A percentile compares a stretch with the other conserved stretches of the same genome.
Conservation (phyloP, 2,113 vertebrate genomes). For the Varanus salvator region DNA sequence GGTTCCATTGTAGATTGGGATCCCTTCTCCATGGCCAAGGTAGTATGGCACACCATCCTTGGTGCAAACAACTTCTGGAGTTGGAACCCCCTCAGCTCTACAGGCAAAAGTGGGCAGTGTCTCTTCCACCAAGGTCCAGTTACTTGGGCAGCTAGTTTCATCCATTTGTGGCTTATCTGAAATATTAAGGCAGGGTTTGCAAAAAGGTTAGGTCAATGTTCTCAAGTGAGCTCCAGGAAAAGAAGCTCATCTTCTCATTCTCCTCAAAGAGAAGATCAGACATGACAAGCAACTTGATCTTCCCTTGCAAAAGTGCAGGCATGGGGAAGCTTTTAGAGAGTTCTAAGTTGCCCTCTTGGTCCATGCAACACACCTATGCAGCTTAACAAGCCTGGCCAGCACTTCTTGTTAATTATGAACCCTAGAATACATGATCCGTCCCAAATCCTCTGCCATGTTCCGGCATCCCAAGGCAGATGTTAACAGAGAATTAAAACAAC, state of each 20-base stretch:
- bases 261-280: background rate
- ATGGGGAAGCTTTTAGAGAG: background rate
- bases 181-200: background rate
- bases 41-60: constrained; percentile 31
- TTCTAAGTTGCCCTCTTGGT: no score
- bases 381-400: no score
- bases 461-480: no score
- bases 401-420: background rate
- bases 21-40: constrained; percentile 31
- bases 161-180: constrained; percentile 68
- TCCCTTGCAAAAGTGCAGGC: background rate
- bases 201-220: background rate
- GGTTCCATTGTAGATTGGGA: constrained; percentile 21
- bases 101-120: constrained; percentile 58
- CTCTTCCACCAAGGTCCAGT: constrained; percentile 70
- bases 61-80: constrained; percentile 58
- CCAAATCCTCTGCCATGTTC: background rate
- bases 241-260: background rate
- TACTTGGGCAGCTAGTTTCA: constrained; percentile 65
- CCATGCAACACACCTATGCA: no score
- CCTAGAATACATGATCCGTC: background rate
- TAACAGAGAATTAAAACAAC: background rate
- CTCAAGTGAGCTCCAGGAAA: background rate
- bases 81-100: constrained; percentile 61
- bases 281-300: background rate